These are phyloP conservation scores for Dryas iulia DNA, from an alignment of 1,140 invertebrate species.

Conservation along the genomic window DNA sequence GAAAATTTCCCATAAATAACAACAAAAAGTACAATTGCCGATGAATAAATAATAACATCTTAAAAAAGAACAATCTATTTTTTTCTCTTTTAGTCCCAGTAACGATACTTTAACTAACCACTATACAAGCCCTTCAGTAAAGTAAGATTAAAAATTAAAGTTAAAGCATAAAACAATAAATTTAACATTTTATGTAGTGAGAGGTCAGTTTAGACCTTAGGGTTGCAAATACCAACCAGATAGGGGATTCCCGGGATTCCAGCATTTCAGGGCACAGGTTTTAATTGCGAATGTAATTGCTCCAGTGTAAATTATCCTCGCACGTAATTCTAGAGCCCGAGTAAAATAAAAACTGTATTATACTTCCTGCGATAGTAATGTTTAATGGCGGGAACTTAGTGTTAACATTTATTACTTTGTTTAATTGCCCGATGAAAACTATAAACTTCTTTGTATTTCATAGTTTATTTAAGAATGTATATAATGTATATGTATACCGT, in stretches of 20 bases:
- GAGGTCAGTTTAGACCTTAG: conserved; percentile 32
- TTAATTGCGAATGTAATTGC: conserved; percentile 41
- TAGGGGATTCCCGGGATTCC: conserved; percentile 33
- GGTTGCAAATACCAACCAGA: conserved; percentile 31
- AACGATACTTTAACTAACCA: too few species aligned
- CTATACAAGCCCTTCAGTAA: too few species aligned
- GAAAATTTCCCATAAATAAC: too few species aligned
- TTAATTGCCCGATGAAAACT: conserved; percentile 1
- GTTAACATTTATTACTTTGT: not conserved
- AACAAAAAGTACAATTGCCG: not conserved
- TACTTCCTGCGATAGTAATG: not conserved
- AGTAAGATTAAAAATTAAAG: too few species aligned
- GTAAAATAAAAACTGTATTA: conserved; percentile 6
- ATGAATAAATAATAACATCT: not conserved
- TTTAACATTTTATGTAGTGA: conserved; percentile 20
- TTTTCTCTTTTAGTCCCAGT: too few species aligned
- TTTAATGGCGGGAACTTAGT: not conserved
- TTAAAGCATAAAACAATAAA: conserved; percentile 19
- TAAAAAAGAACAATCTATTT: too few species aligned
- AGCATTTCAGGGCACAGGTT: conserved; percentile 32
- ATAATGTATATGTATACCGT: too few species aligned
- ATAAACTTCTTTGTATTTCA: not conserved
- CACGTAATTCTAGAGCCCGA: conserved; percentile 13
- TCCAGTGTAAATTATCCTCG: conserved; percentile 34
- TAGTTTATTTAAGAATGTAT: not conserved